These are phyloP conservation scores for Volucella inanis DNA, from an alignment of 2,888 invertebrate genomes.

Conservation along the genomic window DNA sequence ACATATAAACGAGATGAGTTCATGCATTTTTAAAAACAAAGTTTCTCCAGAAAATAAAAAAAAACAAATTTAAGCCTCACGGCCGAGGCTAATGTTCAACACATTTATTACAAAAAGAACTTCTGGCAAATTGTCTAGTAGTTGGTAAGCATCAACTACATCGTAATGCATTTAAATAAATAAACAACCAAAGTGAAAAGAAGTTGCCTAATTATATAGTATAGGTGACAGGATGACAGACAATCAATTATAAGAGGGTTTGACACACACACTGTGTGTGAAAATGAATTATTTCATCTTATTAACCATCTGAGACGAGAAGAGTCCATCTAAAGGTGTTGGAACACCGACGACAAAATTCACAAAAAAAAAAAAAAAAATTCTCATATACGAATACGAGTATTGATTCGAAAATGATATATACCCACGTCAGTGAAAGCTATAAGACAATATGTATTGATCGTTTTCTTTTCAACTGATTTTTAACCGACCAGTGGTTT, in stretches of 20 bases:
- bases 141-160: background rate
- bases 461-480: slow-evolving; percentile 1
- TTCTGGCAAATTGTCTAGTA: slow-evolving; percentile 12
- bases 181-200: background rate
- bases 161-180: slow-evolving; percentile 35
- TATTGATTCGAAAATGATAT: slow-evolving; percentile 33
- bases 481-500: slow-evolving; percentile 1
- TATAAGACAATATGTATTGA: slow-evolving; percentile 17
- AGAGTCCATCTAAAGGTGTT: background rate
- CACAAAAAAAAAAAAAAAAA: background rate
- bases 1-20: slow-evolving; percentile 25
- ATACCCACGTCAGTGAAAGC: slow-evolving; percentile 2
- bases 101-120: slow-evolving; percentile 5
- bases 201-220: background rate
- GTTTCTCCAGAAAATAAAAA: background rate
- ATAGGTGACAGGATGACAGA: background rate
- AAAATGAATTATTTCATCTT: slow-evolving; percentile 25
- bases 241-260: background rate
- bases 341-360: background rate
- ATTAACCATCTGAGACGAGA: slow-evolving; percentile 2
- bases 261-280: no score
- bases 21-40: slow-evolving; percentile 45
- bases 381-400: background rate
- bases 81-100: background rate
- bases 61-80: slow-evolving; percentile 14